Evolutionary conservation across 2,888 invertebrate species (phyloP).

Genomic region (Aleiodes testaceus): DNA sequence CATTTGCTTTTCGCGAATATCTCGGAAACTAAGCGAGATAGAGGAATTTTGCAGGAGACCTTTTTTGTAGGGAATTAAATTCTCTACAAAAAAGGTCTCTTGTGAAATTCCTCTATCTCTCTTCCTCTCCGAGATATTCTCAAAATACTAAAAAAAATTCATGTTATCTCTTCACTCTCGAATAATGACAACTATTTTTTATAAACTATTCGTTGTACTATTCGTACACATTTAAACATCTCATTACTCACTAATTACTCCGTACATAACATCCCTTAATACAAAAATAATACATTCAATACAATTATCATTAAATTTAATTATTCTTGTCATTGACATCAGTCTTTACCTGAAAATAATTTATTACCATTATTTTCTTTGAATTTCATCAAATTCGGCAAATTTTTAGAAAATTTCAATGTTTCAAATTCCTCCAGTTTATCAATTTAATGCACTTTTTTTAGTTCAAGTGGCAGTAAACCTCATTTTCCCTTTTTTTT

Average conservation of each 20-base stretch:
- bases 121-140: too few relatives aligned
- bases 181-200: neutral
- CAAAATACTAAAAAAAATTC: too few relatives aligned
- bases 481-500: too few relatives aligned
- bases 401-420: neutral
- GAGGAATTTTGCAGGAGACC: too few relatives aligned
- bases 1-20: too few relatives aligned
- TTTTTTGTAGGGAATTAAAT: too few relatives aligned
- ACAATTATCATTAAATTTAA: neutral
- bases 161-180: too few relatives aligned
- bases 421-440: neutral
- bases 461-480: neutral
- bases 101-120: too few relatives aligned
- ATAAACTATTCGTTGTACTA: conserved; percentile 16
- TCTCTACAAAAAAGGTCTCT: too few relatives aligned
- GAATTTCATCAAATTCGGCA: neutral
- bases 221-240: neutral
- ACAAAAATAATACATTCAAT: conserved; percentile 18
- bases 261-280: neutral
- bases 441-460: neutral
- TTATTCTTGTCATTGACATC: conserved; percentile 1
- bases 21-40: too few relatives aligned
- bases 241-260: conserved; percentile 1
- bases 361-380: neutral
- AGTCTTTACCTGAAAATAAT: conserved; percentile 11